Evolutionary conservation across 1,140 invertebrate species (phyloP), one percentile per base, ranked within the genome.

Genomic region (Pseudomyrmex flavicornis): DNA sequence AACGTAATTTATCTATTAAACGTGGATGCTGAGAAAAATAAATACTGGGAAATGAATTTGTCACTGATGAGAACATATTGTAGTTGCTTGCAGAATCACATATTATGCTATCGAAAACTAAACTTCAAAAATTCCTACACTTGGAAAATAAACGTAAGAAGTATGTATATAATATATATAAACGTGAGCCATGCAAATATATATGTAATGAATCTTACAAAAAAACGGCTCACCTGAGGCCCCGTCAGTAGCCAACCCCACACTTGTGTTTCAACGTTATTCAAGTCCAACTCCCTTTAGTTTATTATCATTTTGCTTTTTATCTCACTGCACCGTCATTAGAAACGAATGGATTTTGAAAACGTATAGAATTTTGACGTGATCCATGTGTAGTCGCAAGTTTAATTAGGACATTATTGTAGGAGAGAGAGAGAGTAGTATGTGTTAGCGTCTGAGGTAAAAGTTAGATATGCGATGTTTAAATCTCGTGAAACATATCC

Each of bases 271-370:
- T 93, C 92, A 93, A 94, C 91, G 59, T 92, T 92, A 92, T 93
- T 92, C 92, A 93, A 93, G 92, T 94, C 93, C 93, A 94, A 91
- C 93, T 94, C 93, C 93, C 92, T 89, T 89, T 85, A 72, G 62
- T 84, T 83, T 69, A 65, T 26, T 26, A 52, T 80, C 66, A 59
- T 72, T 70, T 58, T 59, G 58, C 8, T 50, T 26, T 50, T 70
- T 58, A 69, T 58, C 52, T 77, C 17, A 69, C 17, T 26, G 66
- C 20, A 69, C n/a, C 12, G 13, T 59, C 15, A 15, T 79, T 70
- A 35, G 35, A 35, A 35, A 35, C 5, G 8, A 80, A 80, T 61
- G 1, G 15, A 80, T 15, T 80, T 80, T 50, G n/a, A 12, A 72
- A 59, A 59, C 3, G 26, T 35, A 9, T 13, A 70, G 3, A 80